Base-by-base conservation (phyloP, 2,888 invertebrate genomes). In the Spialia ferax region DNA sequence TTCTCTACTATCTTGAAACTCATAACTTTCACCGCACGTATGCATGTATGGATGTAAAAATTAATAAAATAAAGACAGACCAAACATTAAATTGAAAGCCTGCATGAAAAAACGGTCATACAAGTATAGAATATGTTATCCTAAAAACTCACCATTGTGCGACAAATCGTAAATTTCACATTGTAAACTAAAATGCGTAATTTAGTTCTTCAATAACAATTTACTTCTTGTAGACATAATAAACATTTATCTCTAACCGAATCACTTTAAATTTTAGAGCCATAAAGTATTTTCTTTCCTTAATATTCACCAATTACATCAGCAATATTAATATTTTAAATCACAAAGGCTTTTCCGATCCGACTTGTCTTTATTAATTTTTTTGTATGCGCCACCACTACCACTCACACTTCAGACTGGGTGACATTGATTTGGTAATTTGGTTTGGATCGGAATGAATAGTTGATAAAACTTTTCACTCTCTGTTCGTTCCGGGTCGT, bases 91-190 rank as follows among this genome's bases (percentile, higher is more conserved):
- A 29, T 10, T 10, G n/a, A 10, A 35, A 38, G 38, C 13, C 38
- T n/a, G n/a, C 38, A 38, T 38, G n/a, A 5, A 29, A 29, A 29
- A 29, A 29, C 29, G 10, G 29, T 38, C n/a, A 5, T 38, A 45
- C 11, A 45, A 42, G n/a, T 18, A 15, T 18, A 2, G 6, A 18
- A n/a, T 18, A 45, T 18, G 7, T 10, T 8, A 45, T 45, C 18
- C 15, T 18, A 18, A 45, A 18, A 32, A 81, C 88, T 84, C 71
- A 87, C 87, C 84, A 84, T 85, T 77, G 73, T 79, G 77, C 79
- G 77, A 18, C 18, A 18, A 5, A 18, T 6, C 20, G 18, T 78
- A 80, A 78, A 82, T 81, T 84, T 86, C 82, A 84, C 85, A 88
- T 87, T 77, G 77, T 86, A 78, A 80, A 80, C 75, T 75, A 74